Percentiles rank a stretch among this genome's conserved stretches.
phyloP scores from a whole-genome alignment of 35 echinoderm and acorn worm species.

The Ptychodera flava region DNA sequence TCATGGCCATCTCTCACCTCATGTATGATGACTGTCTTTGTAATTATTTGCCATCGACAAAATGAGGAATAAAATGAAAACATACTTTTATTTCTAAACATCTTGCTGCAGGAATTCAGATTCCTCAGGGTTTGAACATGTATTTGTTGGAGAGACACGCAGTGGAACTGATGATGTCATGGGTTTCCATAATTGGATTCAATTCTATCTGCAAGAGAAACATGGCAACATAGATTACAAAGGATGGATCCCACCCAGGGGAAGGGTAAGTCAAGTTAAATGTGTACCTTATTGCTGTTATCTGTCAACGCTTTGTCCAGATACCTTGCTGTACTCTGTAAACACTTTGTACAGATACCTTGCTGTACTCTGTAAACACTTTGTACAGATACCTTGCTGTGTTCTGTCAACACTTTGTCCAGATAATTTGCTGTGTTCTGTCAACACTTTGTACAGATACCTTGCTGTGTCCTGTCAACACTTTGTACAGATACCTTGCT shows the following conservation, averaged over 20 bases:
- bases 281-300: not conserved
- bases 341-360: too few species aligned
- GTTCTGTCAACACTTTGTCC: too few species aligned
- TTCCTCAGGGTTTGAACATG: slow-evolving; percentile 95
- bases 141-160: slow-evolving; percentile 79
- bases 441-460: too few species aligned
- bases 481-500: too few species aligned
- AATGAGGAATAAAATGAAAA: not conserved
- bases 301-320: not conserved
- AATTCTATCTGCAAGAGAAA: slow-evolving; percentile 85
- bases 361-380: too few species aligned
- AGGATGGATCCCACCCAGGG: slow-evolving; percentile 91
- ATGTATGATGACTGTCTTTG: too few species aligned
- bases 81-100: not conserved
- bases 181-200: slow-evolving; percentile 98
- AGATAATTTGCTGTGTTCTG: too few species aligned
- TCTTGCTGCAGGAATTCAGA: slow-evolving; percentile 36
- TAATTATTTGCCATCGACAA: too few species aligned
- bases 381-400: too few species aligned
- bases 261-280: slow-evolving; percentile 48
- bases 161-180: slow-evolving; percentile 44
- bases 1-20: too few species aligned
- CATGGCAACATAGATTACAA: slow-evolving; percentile 86
- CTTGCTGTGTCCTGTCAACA: too few species aligned
- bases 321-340: too few species aligned